A percentile compares a stretch with the other conserved stretches of the same genome.
These are phyloP conservation scores for Serranus cabrilla DNA, from an alignment of 2,797 vertebrate species.

Conservation along the genomic window DNA sequence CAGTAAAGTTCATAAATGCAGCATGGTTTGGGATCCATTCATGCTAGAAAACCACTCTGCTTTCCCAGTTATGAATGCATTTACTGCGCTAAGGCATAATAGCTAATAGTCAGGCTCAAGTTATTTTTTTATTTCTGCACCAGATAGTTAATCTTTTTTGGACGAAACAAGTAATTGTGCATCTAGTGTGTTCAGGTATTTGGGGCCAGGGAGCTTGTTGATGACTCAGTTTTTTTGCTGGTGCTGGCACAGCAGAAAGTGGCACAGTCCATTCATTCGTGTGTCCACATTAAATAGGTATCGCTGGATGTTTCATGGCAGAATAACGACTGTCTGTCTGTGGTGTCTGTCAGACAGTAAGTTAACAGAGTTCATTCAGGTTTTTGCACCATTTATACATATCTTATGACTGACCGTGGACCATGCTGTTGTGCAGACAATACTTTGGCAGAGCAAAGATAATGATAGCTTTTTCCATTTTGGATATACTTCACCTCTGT, in stretches of 20 bases:
- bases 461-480: background rate
- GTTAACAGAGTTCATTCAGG: background rate
- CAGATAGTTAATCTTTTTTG: background rate
- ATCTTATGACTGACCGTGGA: background rate
- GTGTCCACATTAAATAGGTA: too few species aligned
- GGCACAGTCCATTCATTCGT: background rate
- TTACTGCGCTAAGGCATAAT: too few species aligned
- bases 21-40: background rate
- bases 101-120: background rate
- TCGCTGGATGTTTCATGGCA: background rate
- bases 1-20: conserved; percentile 12
- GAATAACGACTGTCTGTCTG: background rate
- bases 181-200: background rate
- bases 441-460: background rate
- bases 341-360: background rate
- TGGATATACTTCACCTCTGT: background rate
- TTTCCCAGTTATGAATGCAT: background rate
- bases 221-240: background rate
- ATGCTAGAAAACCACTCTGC: conserved; percentile 4
- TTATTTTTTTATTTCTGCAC: background rate
- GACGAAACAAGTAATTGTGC: background rate
- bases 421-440: background rate
- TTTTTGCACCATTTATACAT: background rate
- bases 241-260: background rate
- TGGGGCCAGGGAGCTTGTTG: too few species aligned